Evolutionary conservation across 2,113 vertebrate genomes (phyloP).

Genomic region (Anhinga rufa): DNA sequence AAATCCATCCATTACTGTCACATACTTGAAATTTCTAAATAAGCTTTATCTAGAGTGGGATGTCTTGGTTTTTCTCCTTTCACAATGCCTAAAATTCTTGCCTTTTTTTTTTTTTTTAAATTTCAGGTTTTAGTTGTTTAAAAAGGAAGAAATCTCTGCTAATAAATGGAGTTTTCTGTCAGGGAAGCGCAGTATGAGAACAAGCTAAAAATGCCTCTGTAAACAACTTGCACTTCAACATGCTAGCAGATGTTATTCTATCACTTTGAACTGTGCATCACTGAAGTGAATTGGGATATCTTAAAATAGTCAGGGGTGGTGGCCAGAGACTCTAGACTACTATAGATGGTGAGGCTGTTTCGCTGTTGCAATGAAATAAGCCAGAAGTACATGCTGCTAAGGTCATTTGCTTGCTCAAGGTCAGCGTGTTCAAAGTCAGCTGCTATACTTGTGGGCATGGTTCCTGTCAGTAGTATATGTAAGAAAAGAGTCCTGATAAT

Average conservation of each 20-base stretch:
- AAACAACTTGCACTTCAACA: constrained; percentile 66
- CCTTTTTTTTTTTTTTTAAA: background rate
- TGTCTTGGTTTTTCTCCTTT: background rate
- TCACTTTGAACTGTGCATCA: constrained; percentile 72
- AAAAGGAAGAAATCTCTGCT: background rate
- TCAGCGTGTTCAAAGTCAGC: constrained; percentile 87
- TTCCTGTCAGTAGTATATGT: constrained; percentile 55
- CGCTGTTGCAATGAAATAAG: constrained; percentile 83
- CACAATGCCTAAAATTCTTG: background rate
- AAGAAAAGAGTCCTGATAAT: constrained; percentile 21
- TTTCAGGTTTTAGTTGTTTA: background rate
- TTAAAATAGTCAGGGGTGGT: constrained; percentile 88
- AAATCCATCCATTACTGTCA: background rate
- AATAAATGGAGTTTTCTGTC: background rate
- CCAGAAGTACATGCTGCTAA: constrained; percentile 84
- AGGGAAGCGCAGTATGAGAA: background rate
- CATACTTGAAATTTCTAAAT: constrained; percentile 21
- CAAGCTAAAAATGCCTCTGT: constrained; percentile 46
- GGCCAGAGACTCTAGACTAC: constrained; percentile 86
- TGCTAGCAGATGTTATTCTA: constrained; percentile 70
- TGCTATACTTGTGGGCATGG: constrained; percentile 62
- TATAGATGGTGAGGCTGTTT: constrained; percentile 97
- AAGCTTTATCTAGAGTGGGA: background rate
- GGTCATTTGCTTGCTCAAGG: constrained; percentile 86
- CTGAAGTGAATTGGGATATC: constrained; percentile 77